Base-by-base conservation (phyloP, 2,888 invertebrate genomes). In the Conus canariensis region DNA sequence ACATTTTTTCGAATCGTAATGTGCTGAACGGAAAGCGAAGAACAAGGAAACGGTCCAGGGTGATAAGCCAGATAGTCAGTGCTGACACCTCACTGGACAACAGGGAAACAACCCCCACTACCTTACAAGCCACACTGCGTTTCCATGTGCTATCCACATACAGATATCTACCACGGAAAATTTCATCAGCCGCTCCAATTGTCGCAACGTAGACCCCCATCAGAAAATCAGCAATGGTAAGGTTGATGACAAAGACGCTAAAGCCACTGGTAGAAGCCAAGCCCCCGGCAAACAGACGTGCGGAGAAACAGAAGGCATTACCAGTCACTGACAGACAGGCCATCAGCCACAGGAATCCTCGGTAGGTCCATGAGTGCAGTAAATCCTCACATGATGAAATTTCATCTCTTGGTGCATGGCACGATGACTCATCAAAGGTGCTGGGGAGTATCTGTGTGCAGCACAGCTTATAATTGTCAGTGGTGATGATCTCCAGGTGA, bases 361-460 rank as follows among this genome's bases (percentile, higher is more conserved):
- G 77, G 30, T 77, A 77, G 12, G 30, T 10, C 30, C 77, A 30
- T 14, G 77, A 77, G 8, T 77, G n/a, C 77, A 77, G 77, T 77
- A 77, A 77, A 77, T 77, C 77, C 77, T 77, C 9, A 77, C 77
- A 77, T 30, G 77, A 77, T 25, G 77, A 77, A 25, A 77, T 77
- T 77, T 77, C 77, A 16, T 77, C 77, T 77, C 14, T 30, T n/a
- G 77, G 77, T 8, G 77, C 77, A 77, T 77, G 16, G 77, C 77
- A 77, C 8, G 30, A 77, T 30, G 25, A 30, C 30, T 30, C 77
- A 30, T 77, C 77, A 77, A 77, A 77, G 8, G 5, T 10, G 25
- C 14, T 10, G 30, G 77, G 77, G 8, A 77, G 77, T 30, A 77
- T 14, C 8, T 77, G 12, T n/a, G 6, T 77, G 25, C 77, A 77